phyloP scores from a whole-genome alignment of 2,113 vertebrate genomes.

The Antechinus flavipes region DNA sequence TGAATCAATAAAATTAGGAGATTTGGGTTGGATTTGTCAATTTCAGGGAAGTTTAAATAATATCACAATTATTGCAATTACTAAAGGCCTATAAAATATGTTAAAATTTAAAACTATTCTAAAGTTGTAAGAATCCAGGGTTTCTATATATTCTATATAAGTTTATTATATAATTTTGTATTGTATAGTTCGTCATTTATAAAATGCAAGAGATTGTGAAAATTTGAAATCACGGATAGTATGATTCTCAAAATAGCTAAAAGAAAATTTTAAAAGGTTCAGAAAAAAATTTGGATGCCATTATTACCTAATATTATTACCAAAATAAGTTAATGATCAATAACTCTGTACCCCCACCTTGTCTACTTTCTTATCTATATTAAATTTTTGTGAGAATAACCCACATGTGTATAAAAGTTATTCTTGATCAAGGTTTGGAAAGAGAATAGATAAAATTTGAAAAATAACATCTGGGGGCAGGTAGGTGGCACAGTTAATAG shows the following conservation, averaged over 20 bases:
- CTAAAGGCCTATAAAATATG: not conserved
- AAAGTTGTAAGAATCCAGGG: not conserved
- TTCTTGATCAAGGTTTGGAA: not conserved
- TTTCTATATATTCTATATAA: not conserved
- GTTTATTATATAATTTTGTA: not conserved
- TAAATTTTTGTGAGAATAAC: not conserved
- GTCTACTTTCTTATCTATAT: not conserved
- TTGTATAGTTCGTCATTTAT: not conserved
- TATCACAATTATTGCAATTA: not conserved
- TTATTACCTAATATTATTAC: not conserved
- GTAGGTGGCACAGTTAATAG: no score
- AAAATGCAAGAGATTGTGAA: not conserved
- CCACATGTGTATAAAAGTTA: not conserved
- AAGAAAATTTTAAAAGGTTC: not conserved
- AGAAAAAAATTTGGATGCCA: not conserved
- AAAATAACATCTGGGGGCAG: not conserved
- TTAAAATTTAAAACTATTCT: not conserved
- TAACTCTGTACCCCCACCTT: not conserved
- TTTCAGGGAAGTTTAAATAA: not conserved
- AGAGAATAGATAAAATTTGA: not conserved
- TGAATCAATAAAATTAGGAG: not conserved
- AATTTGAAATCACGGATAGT: not conserved
- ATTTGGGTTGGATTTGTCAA: not conserved
- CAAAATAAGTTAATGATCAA: not conserved
- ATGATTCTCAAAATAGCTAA: not conserved